Evolutionary conservation across 2,888 invertebrate genomes (phyloP).

Genomic region (Drosophila paracracens): DNA sequence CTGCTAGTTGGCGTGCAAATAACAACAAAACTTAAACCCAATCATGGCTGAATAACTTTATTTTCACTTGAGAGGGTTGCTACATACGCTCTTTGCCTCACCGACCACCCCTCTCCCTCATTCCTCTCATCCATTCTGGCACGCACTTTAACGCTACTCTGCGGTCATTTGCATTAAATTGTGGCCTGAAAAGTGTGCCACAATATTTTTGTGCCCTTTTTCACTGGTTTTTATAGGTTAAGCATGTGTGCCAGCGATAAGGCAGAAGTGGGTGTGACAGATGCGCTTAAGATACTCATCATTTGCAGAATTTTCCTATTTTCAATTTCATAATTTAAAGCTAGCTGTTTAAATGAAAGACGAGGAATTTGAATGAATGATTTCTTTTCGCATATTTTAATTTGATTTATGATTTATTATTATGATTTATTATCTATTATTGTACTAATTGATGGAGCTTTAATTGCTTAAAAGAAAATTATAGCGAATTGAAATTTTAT

Average conservation of each 20-base stretch:
- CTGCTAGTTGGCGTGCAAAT: constrained; percentile 55
- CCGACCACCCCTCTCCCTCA: not conserved
- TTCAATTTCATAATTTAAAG: not conserved
- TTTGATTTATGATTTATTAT: not conserved
- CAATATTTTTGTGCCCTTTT: constrained; percentile 18
- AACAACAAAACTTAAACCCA: constrained; percentile 59
- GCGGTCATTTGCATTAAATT: constrained; percentile 25
- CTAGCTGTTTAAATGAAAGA: not conserved
- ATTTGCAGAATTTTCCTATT: constrained; percentile 5
- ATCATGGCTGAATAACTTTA: constrained; percentile 59
- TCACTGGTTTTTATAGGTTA: constrained; percentile 23
- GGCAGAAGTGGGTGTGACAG: constrained; percentile 22
- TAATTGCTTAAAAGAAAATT: not conserved
- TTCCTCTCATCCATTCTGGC: not conserved
- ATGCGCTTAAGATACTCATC: constrained; percentile 6
- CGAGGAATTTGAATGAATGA: not conserved
- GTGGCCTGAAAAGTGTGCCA: constrained; percentile 32
- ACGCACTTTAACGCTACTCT: constrained; percentile 5
- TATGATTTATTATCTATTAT: not conserved
- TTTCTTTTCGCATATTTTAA: not conserved
- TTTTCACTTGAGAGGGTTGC: constrained; percentile 36
- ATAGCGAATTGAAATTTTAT: not conserved
- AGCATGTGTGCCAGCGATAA: constrained; percentile 17
- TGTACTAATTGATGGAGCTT: not conserved
- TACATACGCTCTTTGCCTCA: not conserved